Evolutionary conservation across 2,888 invertebrate genomes (phyloP).

Genomic region (Rutpela maculata): DNA sequence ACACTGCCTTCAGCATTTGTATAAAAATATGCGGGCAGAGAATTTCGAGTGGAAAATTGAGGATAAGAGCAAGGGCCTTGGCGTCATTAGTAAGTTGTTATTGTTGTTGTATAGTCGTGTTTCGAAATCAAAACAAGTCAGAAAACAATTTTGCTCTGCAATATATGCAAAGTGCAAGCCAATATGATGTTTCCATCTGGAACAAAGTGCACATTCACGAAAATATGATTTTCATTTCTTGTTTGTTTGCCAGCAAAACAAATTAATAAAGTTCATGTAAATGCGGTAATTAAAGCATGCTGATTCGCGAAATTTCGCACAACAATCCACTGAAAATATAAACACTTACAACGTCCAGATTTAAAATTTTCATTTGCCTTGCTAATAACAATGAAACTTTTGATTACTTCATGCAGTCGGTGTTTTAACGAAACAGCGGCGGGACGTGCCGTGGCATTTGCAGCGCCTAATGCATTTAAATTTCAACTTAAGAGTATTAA

Average conservation of each 20-base stretch:
- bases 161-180: neutral
- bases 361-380: slow-evolving; percentile 3
- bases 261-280: slow-evolving; percentile 2
- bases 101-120: too few species aligned
- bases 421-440: neutral
- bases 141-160: too few species aligned
- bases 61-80: too few species aligned
- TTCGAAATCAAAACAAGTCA: too few species aligned
- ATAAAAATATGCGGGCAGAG: too few species aligned
- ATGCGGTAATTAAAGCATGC: neutral
- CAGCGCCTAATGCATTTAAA: neutral
- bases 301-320: neutral
- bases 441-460: neutral
- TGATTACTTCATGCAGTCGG: neutral
- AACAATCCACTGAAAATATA: neutral
- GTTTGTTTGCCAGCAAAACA: neutral
- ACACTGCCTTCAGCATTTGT: too few species aligned
- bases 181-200: neutral
- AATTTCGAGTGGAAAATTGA: too few species aligned
- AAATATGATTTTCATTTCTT: neutral
- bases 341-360: neutral
- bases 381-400: neutral
- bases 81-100: too few species aligned
- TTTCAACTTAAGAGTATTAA: neutral
- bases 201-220: neutral